Evolutionary conservation across 1,140 invertebrate species (phyloP).

Genomic region (Hycleus phaleratus): DNA sequence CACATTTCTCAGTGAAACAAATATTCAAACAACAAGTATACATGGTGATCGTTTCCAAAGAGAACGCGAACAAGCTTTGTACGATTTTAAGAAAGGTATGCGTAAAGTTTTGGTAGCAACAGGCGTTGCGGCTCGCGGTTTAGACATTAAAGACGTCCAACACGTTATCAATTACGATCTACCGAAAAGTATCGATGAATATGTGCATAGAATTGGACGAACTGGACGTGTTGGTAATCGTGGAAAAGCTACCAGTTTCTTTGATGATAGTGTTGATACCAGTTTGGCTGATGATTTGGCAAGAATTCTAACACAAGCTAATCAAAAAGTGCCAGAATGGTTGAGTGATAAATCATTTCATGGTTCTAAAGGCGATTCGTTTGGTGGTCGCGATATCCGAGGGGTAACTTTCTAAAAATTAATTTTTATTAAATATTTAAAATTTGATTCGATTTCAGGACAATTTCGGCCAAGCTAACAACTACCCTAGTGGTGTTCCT

Average conservation of each 20-base stretch:
- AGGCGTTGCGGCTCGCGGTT: conserved; percentile 83
- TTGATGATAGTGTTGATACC: conserved; percentile 54
- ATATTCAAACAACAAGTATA: conserved; percentile 76
- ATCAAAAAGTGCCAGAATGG: conserved; percentile 58
- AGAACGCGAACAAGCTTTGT: conserved; percentile 80
- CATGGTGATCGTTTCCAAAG: conserved; percentile 87
- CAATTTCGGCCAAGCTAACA: conserved; percentile 28
- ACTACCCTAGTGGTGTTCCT: conserved; percentile 9
- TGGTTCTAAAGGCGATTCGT: conserved; percentile 37
- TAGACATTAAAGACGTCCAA: conserved; percentile 48
- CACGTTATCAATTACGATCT: conserved; percentile 92
- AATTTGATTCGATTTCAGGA: conserved; percentile 18
- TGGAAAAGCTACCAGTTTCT: conserved; percentile 86
- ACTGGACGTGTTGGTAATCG: conserved; percentile 90
- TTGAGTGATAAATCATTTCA: conserved; percentile 39
- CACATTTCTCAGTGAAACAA: conserved; percentile 44
- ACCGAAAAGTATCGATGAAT: conserved; percentile 81
- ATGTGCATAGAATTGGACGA: conserved; percentile 91
- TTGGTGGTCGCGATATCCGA: conserved; percentile 50
- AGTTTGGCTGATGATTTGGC: conserved; percentile 57
- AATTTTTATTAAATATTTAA: not conserved
- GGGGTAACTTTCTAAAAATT: conserved; percentile 12
- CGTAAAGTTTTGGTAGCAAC: conserved; percentile 83
- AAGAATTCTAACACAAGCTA: conserved; percentile 60
- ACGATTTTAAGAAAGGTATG: conserved; percentile 68